Conservation (phyloP, 64 coral and sea anemone species). For the Stichodactyla mertensii region DNA sequence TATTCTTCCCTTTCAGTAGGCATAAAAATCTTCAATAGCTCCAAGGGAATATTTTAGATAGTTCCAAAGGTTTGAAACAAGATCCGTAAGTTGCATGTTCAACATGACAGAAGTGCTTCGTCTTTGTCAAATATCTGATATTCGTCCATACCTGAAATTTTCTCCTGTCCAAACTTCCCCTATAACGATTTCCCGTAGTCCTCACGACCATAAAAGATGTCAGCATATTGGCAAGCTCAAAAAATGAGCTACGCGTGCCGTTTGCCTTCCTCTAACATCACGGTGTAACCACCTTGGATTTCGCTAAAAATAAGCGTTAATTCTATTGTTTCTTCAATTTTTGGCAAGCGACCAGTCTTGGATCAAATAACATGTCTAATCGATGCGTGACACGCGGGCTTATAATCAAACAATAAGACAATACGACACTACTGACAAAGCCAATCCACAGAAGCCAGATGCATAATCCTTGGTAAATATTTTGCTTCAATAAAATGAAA, state of each 20-base stretch:
- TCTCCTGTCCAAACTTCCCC: constrained; percentile 1
- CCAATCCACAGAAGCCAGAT: neutral
- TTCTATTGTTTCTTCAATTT: neutral
- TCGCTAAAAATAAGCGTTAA: neutral
- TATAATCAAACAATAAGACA: neutral
- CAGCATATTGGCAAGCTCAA: neutral
- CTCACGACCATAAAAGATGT: neutral
- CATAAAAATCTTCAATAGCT: neutral
- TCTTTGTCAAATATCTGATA: neutral
- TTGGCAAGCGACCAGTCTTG: constrained; percentile 12
- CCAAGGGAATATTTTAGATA: neutral
- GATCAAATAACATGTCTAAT: constrained; percentile 22
- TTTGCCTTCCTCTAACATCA: neutral
- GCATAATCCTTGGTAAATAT: neutral
- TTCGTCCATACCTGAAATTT: neutral
- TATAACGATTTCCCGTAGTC: neutral
- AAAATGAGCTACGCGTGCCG: neutral
- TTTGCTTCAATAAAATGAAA: neutral
- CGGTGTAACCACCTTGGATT: neutral
- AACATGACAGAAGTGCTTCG: neutral
- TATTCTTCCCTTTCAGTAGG: neutral
- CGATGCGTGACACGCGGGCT: neutral
- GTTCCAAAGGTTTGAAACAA: neutral
- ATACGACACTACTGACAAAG: neutral
- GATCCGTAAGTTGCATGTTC: neutral